Conservation (phyloP, 2,888 invertebrate genomes). For the Nudaria mundana region DNA sequence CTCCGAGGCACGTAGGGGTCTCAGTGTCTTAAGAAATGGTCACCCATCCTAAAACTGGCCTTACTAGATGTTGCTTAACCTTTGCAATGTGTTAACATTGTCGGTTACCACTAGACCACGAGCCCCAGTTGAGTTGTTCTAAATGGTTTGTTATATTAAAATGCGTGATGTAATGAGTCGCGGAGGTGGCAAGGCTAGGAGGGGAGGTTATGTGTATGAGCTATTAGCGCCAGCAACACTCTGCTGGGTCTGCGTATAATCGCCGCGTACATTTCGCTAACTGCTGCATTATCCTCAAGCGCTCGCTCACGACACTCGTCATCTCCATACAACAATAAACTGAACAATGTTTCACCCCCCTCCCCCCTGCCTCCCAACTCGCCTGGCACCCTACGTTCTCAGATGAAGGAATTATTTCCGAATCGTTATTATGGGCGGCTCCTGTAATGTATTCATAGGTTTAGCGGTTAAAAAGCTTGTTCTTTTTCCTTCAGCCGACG, state of each 20-base stretch:
- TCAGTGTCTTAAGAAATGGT: no score
- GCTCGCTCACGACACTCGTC: background rate
- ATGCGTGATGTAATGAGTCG: no score
- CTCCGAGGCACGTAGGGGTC: no score
- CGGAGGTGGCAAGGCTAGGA: no score
- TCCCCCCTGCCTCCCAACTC: background rate
- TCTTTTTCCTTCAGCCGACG: background rate
- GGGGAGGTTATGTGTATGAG: no score
- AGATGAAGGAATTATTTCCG: constrained; percentile 35
- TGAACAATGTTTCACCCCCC: constrained; percentile 6
- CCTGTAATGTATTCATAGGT: constrained; percentile 48
- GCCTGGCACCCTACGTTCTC: constrained; percentile 3
- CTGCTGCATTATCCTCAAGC: constrained; percentile 5
- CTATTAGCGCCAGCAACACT: background rate
- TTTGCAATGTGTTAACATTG: no score
- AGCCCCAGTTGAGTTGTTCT: no score
- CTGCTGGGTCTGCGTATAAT: background rate
- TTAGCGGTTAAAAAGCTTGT: constrained; percentile 31
- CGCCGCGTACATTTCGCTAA: constrained; percentile 1
- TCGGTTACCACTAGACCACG: no score
- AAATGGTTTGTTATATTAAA: no score
- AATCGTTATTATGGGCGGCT: constrained; percentile 30
- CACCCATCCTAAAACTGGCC: no score
- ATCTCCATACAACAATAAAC: constrained; percentile 9
- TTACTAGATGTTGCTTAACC: no score